Evolutionary conservation across 2,797 vertebrate species (phyloP).

Genomic region (Scarus forsteni): DNA sequence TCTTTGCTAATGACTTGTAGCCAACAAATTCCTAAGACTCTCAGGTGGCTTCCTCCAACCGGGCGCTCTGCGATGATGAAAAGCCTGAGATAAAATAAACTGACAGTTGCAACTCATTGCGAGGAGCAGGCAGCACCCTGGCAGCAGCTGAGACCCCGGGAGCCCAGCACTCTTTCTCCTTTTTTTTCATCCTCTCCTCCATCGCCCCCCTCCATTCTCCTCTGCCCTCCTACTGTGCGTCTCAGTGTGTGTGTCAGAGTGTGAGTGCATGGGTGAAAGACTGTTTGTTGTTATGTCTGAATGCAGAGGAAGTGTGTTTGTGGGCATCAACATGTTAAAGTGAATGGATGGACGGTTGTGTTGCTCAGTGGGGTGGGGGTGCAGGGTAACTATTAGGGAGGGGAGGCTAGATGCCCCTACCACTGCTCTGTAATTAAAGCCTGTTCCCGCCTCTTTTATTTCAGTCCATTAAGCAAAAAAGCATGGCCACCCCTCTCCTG

Average conservation of each 20-base stretch:
- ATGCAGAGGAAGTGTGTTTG: constrained; percentile 35
- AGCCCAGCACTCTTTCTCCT: constrained; percentile 81
- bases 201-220: constrained; percentile 85
- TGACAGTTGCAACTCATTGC: constrained; percentile 99
- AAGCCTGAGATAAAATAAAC: constrained; percentile 98
- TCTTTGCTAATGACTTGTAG: constrained; percentile 97
- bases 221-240: constrained; percentile 70
- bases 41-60: constrained; percentile 96
- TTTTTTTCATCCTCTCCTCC: constrained; percentile 67
- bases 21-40: constrained; percentile 94
- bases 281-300: constrained; percentile 38
- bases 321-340: constrained; percentile 46
- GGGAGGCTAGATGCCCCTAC: constrained; percentile 84
- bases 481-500: constrained; percentile 87
- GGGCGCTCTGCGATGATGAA: constrained; percentile 96
- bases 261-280: constrained; percentile 44
- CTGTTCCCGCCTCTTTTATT: constrained; percentile 94
- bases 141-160: constrained; percentile 96
- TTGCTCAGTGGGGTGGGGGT: constrained; percentile 44
- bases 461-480: constrained; percentile 96
- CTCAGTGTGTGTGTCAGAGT: constrained; percentile 48
- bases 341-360: constrained; percentile 42
- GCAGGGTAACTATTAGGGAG: constrained; percentile 81
- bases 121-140: constrained; percentile 91
- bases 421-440: constrained; percentile 94